These are phyloP conservation scores for Eubucco bourcierii DNA, from an alignment of 2,113 vertebrate genomes.

Conservation along the genomic window DNA sequence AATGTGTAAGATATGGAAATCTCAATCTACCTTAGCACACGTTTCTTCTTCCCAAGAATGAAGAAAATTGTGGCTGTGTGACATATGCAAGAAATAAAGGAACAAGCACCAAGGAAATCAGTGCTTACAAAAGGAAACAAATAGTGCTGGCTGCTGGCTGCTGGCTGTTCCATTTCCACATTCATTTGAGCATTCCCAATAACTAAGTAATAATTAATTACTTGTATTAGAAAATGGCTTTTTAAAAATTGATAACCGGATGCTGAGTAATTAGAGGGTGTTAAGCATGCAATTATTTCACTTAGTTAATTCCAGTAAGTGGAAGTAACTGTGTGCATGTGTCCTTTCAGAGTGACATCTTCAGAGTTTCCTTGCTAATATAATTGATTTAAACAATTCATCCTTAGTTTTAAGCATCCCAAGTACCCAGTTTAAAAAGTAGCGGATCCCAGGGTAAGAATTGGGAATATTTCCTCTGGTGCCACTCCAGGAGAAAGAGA, in stretches of 20 bases:
- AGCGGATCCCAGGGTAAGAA: neutral
- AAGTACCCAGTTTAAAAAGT: neutral
- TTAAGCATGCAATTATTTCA: neutral
- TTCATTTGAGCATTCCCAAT: neutral
- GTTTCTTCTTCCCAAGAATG: neutral
- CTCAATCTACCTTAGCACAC: neutral
- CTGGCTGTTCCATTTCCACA: neutral
- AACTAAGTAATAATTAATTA: neutral
- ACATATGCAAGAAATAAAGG: neutral
- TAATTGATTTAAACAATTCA: neutral
- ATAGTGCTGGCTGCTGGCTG: neutral
- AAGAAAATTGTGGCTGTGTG: neutral
- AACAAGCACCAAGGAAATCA: neutral
- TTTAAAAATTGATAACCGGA: neutral
- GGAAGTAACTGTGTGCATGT: neutral
- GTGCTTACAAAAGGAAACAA: rapidly evolving
- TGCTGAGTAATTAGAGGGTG: neutral
- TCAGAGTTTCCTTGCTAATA: neutral
- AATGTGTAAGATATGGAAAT: neutral
- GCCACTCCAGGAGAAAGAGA: neutral
- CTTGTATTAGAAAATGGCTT: neutral
- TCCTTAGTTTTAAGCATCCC: neutral
- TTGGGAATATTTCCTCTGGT: neutral
- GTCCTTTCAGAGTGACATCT: neutral
- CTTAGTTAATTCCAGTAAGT: neutral